Evolutionary conservation across 2,113 vertebrate genomes (phyloP).

Genomic region (Callipepla squamata): DNA sequence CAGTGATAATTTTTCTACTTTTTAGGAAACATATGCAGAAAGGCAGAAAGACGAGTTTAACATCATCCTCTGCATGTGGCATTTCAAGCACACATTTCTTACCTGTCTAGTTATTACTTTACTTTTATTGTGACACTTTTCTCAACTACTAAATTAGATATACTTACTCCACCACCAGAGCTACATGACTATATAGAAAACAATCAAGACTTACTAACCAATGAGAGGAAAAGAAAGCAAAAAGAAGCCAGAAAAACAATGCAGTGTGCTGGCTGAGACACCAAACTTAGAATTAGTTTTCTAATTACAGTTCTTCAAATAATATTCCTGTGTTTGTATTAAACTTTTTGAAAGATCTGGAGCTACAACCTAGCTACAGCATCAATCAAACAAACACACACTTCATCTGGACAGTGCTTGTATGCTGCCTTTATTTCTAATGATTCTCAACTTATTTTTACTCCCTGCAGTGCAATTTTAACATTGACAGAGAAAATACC

Average conservation of each 20-base stretch:
- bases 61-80: background rate
- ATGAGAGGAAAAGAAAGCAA: background rate
- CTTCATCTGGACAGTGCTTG: background rate
- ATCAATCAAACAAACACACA: background rate
- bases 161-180: background rate
- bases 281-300: background rate
- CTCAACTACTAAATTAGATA: background rate
- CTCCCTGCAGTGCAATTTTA: background rate
- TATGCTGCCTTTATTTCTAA: background rate
- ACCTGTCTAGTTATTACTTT: background rate
- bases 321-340: background rate
- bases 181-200: background rate
- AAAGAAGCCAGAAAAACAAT: background rate
- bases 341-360: background rate
- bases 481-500: background rate
- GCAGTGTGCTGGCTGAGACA: background rate
- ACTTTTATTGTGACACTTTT: background rate
- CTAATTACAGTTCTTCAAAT: background rate
- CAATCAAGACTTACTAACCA: background rate
- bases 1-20: background rate
- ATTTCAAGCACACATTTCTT: background rate
- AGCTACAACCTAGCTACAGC: background rate
- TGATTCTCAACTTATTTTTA: background rate
- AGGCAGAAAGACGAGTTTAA: background rate
- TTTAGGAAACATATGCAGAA: background rate